Percentiles rank a stretch among this genome's conserved stretches.
phyloP scores from a whole-genome alignment of 2,888 invertebrate genomes.

The Lasioglossum malachurum region DNA sequence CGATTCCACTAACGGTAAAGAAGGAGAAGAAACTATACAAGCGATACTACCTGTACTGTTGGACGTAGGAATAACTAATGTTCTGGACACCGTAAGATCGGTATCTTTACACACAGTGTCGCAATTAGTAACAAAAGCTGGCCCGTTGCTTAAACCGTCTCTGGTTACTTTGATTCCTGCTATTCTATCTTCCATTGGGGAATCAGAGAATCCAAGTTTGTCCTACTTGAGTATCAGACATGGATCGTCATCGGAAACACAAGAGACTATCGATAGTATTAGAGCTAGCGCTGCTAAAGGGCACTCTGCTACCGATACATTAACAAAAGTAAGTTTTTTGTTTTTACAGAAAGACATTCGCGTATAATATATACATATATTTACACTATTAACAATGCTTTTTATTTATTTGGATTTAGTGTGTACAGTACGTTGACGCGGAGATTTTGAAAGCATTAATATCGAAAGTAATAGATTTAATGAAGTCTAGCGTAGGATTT shows the following conservation, averaged over 20 bases:
- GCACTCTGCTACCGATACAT: slow-evolving; percentile 95
- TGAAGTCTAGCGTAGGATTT: slow-evolving; percentile 92
- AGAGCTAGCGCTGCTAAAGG: slow-evolving; percentile 93
- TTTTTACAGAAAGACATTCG: background rate
- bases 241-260: slow-evolving; percentile 89
- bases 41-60: slow-evolving; percentile 93
- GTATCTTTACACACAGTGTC: slow-evolving; percentile 94
- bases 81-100: slow-evolving; percentile 91
- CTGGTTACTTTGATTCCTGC: slow-evolving; percentile 93
- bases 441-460: slow-evolving; percentile 92
- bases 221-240: slow-evolving; percentile 91
- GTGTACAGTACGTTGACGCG: slow-evolving; percentile 91
- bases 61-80: slow-evolving; percentile 92
- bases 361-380: background rate
- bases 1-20: slow-evolving; percentile 90
- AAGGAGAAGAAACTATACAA: slow-evolving; percentile 90
- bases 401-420: slow-evolving; percentile 82
- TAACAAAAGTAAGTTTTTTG: slow-evolving; percentile 88
- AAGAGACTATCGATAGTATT: slow-evolving; percentile 92
- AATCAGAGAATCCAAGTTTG: slow-evolving; percentile 91
- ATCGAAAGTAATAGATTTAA: slow-evolving; percentile 92
- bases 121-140: slow-evolving; percentile 93
- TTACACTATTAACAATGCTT: slow-evolving; percentile 24
- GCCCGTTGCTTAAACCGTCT: slow-evolving; percentile 92
- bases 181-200: slow-evolving; percentile 94